phyloP scores from a whole-genome alignment of 2,113 vertebrate species.

The Argyrosomus japonicus region DNA sequence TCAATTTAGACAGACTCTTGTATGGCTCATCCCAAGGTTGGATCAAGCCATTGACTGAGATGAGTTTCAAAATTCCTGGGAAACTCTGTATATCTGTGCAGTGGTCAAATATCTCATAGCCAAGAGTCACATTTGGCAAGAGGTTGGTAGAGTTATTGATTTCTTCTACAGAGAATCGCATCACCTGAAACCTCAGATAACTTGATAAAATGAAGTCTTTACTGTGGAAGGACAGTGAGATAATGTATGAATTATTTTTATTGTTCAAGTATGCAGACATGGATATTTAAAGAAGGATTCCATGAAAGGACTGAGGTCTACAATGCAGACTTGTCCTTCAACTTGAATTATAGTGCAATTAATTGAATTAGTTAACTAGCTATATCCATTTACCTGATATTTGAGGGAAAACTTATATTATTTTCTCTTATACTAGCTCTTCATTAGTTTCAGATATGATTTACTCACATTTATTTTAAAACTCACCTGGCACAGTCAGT shows the following conservation, averaged over 20 bases:
- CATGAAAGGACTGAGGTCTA: not conserved
- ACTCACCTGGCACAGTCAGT: conserved; percentile 74
- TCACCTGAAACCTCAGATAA: conserved; percentile 84
- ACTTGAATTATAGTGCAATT: not conserved
- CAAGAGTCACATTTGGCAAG: too few species aligned
- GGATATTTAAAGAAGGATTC: not conserved
- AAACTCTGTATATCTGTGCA: too few species aligned
- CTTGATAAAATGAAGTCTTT: conserved; percentile 64
- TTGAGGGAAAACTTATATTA: not conserved
- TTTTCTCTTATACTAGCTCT: not conserved
- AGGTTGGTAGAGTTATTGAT: conserved; percentile 89
- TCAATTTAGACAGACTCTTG: conserved; percentile 35
- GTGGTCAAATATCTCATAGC: too few species aligned
- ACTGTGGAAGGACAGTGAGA: conserved; percentile 57
- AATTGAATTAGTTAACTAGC: not conserved
- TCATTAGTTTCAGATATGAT: not conserved
- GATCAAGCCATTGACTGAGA: too few species aligned
- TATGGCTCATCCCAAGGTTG: conserved; percentile 13
- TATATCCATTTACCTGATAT: not conserved
- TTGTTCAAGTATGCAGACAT: not conserved
- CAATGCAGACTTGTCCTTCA: not conserved
- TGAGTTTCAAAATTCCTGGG: too few species aligned
- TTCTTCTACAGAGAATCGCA: conserved; percentile 87
- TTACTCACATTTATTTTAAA: not conserved
- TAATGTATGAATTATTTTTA: not conserved